Evolutionary conservation across 2,888 invertebrate genomes (phyloP), one percentile per base, ranked within the genome.

Genomic region (Trisateles emortualis): DNA sequence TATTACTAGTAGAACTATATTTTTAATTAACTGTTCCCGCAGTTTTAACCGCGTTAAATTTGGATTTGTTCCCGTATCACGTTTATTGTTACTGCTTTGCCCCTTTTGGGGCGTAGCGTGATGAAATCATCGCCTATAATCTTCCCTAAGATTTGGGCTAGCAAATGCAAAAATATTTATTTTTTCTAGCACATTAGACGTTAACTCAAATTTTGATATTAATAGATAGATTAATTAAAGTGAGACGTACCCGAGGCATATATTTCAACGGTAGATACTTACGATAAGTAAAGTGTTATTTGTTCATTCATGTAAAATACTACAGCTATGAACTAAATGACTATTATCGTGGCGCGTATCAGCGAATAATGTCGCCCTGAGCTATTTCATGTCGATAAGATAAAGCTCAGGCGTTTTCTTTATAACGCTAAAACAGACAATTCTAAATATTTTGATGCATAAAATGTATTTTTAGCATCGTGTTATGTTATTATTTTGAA

Each of bases 371-470:
- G 45, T 53, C 29, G 38, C 51, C 30, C 42, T 40, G 44, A 54
- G 70, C 51, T 67, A 56, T 67, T 67, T 64, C 32, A 59, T 54
- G 43, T 52, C 43, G 64, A 69, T 69, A 67, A 69, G 64, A 68
- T 68, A 69, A 68, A 65, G 62, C 38, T 58, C 40, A 47, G 49
- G 59, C 44, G 51, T 55, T 56, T 52, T 54, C 11, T 33, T 11
- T 59, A 38, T 6, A 48, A 29, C 9, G 10, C 14, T 5, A 6
- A 14, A 33, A 33, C 33, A 13, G 29, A 24, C 13, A 11, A 5
- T n/a, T 4, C 11, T 13, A 32, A 4, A 32, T 32, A 32, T 32
- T 32, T 32, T 32, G 13, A 4, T 32, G 11, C 3, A 4, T 32
- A 5, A 11, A 13, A 5, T 32, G 4, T 32, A 11, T 32, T 32